Percentiles rank a stretch among this genome's conserved stretches.
These are phyloP conservation scores for Apostichopus parvimensis DNA, from an alignment of 35 echinoderm and acorn worm species.

Conservation along the genomic window DNA sequence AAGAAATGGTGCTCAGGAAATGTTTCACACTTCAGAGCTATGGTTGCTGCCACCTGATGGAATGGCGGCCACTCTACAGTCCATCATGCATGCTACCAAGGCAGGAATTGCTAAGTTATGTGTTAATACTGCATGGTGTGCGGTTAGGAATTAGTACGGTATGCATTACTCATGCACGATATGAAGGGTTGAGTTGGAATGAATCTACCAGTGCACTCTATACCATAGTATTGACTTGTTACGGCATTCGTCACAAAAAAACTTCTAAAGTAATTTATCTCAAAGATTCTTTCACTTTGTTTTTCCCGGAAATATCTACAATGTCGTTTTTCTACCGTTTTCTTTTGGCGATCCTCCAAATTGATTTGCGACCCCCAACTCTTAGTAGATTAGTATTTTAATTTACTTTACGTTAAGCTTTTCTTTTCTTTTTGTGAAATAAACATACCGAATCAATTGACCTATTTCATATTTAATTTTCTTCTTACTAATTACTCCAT, in stretches of 20 bases:
- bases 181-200: neutral
- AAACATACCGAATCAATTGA: neutral
- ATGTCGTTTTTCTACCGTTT: no score
- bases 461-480: neutral
- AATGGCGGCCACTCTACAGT: conserved; percentile 76
- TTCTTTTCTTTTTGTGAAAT: neutral
- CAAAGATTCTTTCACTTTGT: neutral
- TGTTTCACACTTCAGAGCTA: neutral
- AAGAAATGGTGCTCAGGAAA: neutral
- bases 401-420: neutral
- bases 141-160: neutral
- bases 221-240: neutral
- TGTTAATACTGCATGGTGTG: neutral
- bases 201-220: neutral
- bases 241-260: neutral
- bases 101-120: conserved; percentile 64
- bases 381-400: neutral
- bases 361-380: neutral
- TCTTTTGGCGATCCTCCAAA: neutral
- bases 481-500: neutral
- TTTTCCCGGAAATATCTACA: neutral
- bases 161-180: neutral
- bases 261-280: neutral
- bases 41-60: conserved; percentile 54
- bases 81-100: conserved; percentile 48